phyloP scores from a whole-genome alignment of 2,113 vertebrate species.

The Sturnus vulgaris region DNA sequence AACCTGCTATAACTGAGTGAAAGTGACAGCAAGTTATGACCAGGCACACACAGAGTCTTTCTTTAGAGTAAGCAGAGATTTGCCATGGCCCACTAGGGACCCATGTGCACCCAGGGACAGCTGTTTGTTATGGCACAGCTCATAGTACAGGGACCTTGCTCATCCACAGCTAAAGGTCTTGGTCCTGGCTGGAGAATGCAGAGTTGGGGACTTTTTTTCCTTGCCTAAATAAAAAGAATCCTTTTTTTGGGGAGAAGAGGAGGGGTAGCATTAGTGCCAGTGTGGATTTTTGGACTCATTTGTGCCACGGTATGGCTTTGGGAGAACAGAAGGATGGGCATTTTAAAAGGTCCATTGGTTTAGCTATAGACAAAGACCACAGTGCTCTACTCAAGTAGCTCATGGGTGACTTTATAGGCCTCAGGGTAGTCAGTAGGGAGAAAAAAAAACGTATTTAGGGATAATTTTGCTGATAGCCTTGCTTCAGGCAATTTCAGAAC shows the following conservation, averaged over 20 bases:
- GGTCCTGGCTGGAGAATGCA: not conserved
- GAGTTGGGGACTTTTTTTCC: not conserved
- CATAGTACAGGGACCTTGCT: not conserved
- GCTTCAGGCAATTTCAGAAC: not conserved
- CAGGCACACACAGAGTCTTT: not conserved
- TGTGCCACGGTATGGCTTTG: not conserved
- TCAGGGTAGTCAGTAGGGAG: not conserved
- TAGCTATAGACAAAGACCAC: not conserved
- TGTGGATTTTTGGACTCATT: not conserved
- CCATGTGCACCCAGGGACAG: fast-evolving
- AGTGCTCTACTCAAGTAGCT: not conserved
- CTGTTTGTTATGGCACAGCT: not conserved
- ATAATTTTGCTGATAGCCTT: not conserved
- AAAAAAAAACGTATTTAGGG: not conserved
- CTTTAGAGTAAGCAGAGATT: not conserved
- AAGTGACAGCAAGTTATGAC: not conserved
- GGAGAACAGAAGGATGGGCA: not conserved
- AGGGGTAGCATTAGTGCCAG: not conserved
- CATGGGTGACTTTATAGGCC: not conserved
- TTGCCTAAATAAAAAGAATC: not conserved
- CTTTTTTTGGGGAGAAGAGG: not conserved
- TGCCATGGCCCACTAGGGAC: not conserved
- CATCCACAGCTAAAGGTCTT: not conserved
- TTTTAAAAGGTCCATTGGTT: not conserved
- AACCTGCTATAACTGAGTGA: not conserved